A percentile compares a stretch with the other conserved stretches of the same genome.
These are phyloP conservation scores for Agonopterix subpropinquella DNA, from an alignment of 2,888 invertebrate genomes.

Conservation along the genomic window DNA sequence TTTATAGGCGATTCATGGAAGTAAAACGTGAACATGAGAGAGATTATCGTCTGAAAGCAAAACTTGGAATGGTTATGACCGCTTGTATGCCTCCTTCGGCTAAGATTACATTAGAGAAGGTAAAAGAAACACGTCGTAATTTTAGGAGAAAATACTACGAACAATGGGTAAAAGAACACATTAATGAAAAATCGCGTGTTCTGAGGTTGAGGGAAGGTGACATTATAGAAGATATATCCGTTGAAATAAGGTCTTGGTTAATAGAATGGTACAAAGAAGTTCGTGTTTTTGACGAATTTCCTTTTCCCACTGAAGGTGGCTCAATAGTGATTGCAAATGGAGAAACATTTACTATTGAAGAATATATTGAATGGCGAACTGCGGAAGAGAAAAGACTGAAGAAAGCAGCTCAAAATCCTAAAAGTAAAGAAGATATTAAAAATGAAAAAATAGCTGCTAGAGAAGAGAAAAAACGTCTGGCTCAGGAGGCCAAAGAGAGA, in stretches of 20 bases:
- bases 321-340: slow-evolving; percentile 75
- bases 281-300: slow-evolving; percentile 82
- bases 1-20: slow-evolving; percentile 59
- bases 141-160: slow-evolving; percentile 60
- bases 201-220: slow-evolving; percentile 69
- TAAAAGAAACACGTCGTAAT: slow-evolving; percentile 58
- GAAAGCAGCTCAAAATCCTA: slow-evolving; percentile 42
- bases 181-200: slow-evolving; percentile 68
- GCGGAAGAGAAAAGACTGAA: slow-evolving; percentile 50
- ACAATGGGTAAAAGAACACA: slow-evolving; percentile 53
- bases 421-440: slow-evolving; percentile 63
- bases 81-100: slow-evolving; percentile 60
- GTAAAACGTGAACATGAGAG: slow-evolving; percentile 49
- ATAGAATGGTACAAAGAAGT: slow-evolving; percentile 75
- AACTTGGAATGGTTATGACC: slow-evolving; percentile 75
- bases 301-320: slow-evolving; percentile 83
- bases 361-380: slow-evolving; percentile 65
- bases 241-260: slow-evolving; percentile 86
- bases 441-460: slow-evolving; percentile 51
- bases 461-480: slow-evolving; percentile 54
- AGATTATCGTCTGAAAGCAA: slow-evolving; percentile 54
- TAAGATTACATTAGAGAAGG: slow-evolving; percentile 59
- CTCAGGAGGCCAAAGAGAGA: slow-evolving; percentile 40
- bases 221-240: slow-evolving; percentile 84
- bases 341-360: slow-evolving; percentile 75